Evolutionary conservation across 1,140 invertebrate species (phyloP), one percentile per base, ranked within the genome.

Genomic region (Bombus confusus): DNA sequence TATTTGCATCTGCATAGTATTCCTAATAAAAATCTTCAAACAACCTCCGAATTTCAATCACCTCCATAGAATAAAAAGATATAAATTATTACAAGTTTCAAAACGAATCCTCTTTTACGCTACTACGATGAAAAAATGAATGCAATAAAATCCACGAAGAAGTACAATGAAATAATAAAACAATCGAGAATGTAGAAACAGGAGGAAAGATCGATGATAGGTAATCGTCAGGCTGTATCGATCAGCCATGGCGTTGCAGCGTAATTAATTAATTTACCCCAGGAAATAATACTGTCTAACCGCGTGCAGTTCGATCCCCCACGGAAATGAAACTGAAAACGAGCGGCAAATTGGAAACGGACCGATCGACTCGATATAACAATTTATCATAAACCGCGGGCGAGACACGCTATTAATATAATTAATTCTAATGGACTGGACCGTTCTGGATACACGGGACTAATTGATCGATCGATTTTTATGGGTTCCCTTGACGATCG

Each of bases 181-280:
- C 13, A 6, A 13, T 31, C 3, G 52, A 25, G 73, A 72, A n/a
- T 13, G 25, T 71, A 71, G 10, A n/a, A 41, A n/a, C 3, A n/a
- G 25, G 28, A n/a, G 37, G 28, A 25, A 13, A 34, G 68, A 43
- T 41, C 39, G 28, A 72, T 6, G 64, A 68, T 34, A 18, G 73
- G 79, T 69, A 88, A 83, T 87, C 86, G 68, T 73, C 83, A 59
- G 80, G 28, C 31, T 10, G 37, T 39, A 79, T 57, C 64, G 64
- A 83, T 69, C 64, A 22, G 25, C 34, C 22, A 2, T 43, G 39
- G n/a, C 47, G 79, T 59, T 59, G 82, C 69, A 62, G 62, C 39
- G 84, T 79, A 89, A 88, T 89, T 89, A 89, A 89, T 89, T 89
- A 89, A 89, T 89, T 88, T 88, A 88, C 47, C 84, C 43, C 39